Evolutionary conservation across 2,797 vertebrate genomes (phyloP).

Genomic region (Lateolabrax maculatus): DNA sequence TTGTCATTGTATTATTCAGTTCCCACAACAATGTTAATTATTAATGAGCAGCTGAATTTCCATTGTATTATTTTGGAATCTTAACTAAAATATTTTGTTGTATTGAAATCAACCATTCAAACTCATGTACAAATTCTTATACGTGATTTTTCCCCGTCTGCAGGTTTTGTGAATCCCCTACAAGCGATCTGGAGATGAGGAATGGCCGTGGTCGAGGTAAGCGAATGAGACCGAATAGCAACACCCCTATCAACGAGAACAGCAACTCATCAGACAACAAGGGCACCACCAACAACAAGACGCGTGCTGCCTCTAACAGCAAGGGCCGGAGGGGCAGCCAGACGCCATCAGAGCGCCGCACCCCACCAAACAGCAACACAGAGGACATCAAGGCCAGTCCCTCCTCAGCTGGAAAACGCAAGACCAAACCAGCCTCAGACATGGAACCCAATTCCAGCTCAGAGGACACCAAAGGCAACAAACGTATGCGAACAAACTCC

Average conservation of each 20-base stretch:
- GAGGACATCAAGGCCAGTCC: constrained; percentile 98
- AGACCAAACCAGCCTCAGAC: constrained; percentile 95
- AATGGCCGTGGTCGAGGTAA: constrained; percentile 98
- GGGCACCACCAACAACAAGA: constrained; percentile 94
- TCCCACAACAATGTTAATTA: neutral
- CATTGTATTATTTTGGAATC: constrained; percentile 1
- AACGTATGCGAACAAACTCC: constrained; percentile 97
- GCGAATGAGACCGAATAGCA: constrained; percentile 96
- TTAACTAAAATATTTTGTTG: neutral
- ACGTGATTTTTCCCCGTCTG: constrained; percentile 23
- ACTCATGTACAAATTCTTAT: constrained; percentile 9
- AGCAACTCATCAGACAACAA: constrained; percentile 92
- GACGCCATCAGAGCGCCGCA: constrained; percentile 95
- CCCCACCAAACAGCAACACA: constrained; percentile 88
- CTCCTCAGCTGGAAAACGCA: constrained; percentile 94
- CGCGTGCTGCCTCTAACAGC: constrained; percentile 94
- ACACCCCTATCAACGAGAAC: constrained; percentile 93
- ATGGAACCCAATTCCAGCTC: constrained; percentile 99
- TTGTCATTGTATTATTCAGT: neutral
- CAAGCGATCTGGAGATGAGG: constrained; percentile 98
- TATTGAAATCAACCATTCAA: constrained; percentile 11
- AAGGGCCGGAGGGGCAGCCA: constrained; percentile 98
- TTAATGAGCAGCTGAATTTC: neutral
- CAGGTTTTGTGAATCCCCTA: constrained; percentile 99
- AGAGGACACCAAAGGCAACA: constrained; percentile 98